Base-by-base conservation (phyloP, 2,888 invertebrate species). In the Allolobophora icterica region DNA sequence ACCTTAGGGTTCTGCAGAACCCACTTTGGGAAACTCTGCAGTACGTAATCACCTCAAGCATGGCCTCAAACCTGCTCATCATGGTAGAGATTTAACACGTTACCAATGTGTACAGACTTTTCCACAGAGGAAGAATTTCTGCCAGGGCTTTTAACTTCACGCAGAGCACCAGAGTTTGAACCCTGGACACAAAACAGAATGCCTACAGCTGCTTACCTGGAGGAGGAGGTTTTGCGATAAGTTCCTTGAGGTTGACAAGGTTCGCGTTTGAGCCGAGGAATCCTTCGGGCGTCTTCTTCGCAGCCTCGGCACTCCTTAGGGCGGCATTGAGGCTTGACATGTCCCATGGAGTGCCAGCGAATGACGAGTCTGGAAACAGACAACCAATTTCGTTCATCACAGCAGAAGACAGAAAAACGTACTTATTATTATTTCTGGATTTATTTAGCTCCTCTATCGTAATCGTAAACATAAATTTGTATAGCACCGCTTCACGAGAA, bases 251-350 rank as follows among this genome's bases (percentile, higher is more conserved):
- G 96, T 99, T 99, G 92, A 99, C 99, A 94, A 99, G 97, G 94
- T 97, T 97, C 24, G 98, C 98, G 96, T 99, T 99, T 96, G 98
- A 98, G 89, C 99, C 99, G 91, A 99, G 97, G 96, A 99, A 99
- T 94, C 97, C 97, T 93, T 98, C 98, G 6, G 99, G 89, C 24
- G 90, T 84, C n/a, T 91, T 84, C 83, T 90, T 91, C 90, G 35
- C 0, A 89, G 38, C 35, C 38, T 89, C 40, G 13, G 15, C n/a
- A 8, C 71, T n/a, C 71, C 71, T 71, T n/a, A 71, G 71, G 71
- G 71, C 71, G 8, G 71, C 71, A n/a, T n/a, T 71, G 21, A 52
- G 52, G 24, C 52, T 24, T 24, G 52, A 52, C 52, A 24, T 52
- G n/a, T 71, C 71, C 71, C 71, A 71, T 1, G 71, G 71, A n/a